Evolutionary conservation across 2,797 vertebrate genomes (phyloP).

Genomic region (Aplochiton taeniatus): DNA sequence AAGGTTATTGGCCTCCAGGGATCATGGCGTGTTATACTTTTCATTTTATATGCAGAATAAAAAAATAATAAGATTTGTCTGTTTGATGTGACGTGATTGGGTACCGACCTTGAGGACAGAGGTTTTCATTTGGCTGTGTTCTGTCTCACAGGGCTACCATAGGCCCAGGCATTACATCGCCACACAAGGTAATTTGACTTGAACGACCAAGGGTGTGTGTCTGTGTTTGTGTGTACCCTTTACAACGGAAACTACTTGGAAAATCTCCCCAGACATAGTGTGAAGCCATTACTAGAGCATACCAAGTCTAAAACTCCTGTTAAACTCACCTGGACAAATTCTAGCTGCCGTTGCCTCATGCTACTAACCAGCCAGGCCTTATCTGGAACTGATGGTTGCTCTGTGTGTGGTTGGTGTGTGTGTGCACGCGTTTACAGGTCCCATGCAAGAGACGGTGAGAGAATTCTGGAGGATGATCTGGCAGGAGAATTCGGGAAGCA

Average conservation of each 20-base stretch:
- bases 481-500: conserved; percentile 96
- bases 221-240: conserved; percentile 17
- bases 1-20: conserved; percentile 37
- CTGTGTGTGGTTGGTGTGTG: background rate
- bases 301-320: conserved; percentile 59
- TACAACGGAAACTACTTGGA: conserved; percentile 38
- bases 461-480: conserved; percentile 99
- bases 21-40: background rate
- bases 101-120: conserved; percentile 35
- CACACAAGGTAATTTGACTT: conserved; percentile 88
- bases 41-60: background rate
- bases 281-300: conserved; percentile 60
- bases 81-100: conserved; percentile 45
- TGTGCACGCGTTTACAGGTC: conserved; percentile 73
- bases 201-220: background rate
- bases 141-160: conserved; percentile 87
- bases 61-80: conserved; percentile 33
- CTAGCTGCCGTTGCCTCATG: conserved; percentile 66
- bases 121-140: conserved; percentile 13
- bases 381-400: conserved; percentile 49
- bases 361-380: conserved; percentile 23
- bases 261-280: conserved; percentile 43
- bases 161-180: conserved; percentile 95
- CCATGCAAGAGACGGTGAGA: conserved; percentile 97
- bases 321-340: conserved; percentile 65